These are phyloP conservation scores for Machaerirhynchus nigripectus DNA, from an alignment of 2,113 vertebrate species.

Conservation along the genomic window DNA sequence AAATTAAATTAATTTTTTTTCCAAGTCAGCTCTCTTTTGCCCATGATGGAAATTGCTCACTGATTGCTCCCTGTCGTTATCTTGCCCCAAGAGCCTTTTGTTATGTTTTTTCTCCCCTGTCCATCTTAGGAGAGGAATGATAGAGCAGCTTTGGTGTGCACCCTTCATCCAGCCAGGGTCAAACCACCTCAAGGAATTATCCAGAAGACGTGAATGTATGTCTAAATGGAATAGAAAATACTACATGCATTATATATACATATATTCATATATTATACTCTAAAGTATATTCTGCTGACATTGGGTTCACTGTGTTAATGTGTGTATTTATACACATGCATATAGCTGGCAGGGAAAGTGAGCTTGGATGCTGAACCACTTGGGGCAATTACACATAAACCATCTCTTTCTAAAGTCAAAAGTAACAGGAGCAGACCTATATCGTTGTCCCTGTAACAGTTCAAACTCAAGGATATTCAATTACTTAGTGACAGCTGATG, in stretches of 20 bases:
- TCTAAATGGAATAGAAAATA: background rate
- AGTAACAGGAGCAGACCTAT: background rate
- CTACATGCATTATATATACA: background rate
- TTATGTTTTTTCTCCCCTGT: background rate
- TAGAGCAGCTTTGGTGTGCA: background rate
- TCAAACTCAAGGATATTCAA: slow-evolving; percentile 30
- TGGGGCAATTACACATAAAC: background rate
- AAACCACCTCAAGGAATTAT: background rate
- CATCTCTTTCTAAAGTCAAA: slow-evolving; percentile 16
- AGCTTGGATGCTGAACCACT: background rate
- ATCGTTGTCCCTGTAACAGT: background rate
- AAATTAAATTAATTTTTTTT: background rate
- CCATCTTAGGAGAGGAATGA: background rate
- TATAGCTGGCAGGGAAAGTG: background rate
- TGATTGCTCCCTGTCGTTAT: background rate
- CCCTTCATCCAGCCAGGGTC: background rate
- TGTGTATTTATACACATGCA: background rate
- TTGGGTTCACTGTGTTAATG: background rate
- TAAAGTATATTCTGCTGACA: background rate
- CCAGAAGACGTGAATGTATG: background rate
- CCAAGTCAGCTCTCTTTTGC: background rate
- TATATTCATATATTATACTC: background rate
- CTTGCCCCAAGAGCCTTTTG: background rate
- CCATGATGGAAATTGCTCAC: background rate
- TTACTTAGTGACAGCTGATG: slow-evolving; percentile 58